Percentiles rank a stretch among this genome's conserved stretches.
phyloP scores from a whole-genome alignment of 2,113 vertebrate genomes.

The Menidia beryllina region DNA sequence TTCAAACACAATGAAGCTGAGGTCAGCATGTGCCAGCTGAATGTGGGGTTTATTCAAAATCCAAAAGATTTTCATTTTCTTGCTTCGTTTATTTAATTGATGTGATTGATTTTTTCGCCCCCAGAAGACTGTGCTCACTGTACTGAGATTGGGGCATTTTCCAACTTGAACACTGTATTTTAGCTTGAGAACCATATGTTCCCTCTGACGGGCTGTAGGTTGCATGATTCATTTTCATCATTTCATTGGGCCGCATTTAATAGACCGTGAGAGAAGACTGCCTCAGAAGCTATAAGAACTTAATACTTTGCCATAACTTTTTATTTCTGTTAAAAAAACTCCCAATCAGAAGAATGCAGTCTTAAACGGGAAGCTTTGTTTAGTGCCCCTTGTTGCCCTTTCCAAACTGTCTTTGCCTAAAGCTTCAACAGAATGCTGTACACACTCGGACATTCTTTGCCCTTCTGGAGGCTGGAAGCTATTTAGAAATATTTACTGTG shows the following conservation, averaged over 20 bases:
- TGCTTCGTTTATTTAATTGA: conserved; percentile 42
- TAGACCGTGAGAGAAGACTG: conserved; percentile 51
- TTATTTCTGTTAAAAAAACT: conserved; percentile 32
- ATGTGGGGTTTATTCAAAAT: conserved; percentile 27
- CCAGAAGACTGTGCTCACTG: conserved; percentile 7
- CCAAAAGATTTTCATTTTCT: conserved; percentile 18
- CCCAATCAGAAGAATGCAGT: conserved; percentile 34
- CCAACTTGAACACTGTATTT: conserved; percentile 36
- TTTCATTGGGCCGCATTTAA: conserved; percentile 66
- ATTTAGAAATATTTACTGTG: conserved; percentile 29
- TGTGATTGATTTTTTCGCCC: conserved; percentile 44
- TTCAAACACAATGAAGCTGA: conserved; percentile 20
- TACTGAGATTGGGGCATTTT: conserved; percentile 34
- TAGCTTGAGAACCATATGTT: conserved; percentile 47
- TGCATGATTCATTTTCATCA: conserved; percentile 63
- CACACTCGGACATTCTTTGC: conserved; percentile 7
- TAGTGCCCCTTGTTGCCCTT: conserved; percentile 28
- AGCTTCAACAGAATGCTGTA: conserved; percentile 8
- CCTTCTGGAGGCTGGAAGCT: background rate
- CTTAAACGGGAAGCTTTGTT: conserved; percentile 45
- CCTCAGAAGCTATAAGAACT: conserved; percentile 54
- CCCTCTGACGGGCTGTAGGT: conserved; percentile 49
- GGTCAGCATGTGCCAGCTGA: conserved; percentile 10
- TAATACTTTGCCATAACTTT: conserved; percentile 57
- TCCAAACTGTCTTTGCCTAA: conserved; percentile 23